Base-by-base conservation (phyloP, 1,140 invertebrate species). In the Dreissena polymorpha region DNA sequence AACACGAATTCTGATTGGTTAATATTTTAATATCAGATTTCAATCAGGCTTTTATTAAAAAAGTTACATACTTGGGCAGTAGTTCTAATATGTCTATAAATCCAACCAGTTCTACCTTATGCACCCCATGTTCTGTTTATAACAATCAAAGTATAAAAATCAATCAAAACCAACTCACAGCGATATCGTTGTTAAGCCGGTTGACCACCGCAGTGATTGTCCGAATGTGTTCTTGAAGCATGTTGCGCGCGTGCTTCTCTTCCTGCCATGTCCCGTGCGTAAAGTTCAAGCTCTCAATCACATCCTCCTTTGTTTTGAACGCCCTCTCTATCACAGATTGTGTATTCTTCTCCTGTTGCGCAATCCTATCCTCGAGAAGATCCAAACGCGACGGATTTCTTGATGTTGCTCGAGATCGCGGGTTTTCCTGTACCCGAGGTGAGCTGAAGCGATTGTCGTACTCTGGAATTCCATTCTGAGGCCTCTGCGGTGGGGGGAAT, bases 301-400 rank as follows among this genome's bases (percentile, higher is more conserved):
- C 89, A 86, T 93, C 92, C 60, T 93, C 91, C 75, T 93, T 93
- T 21, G 92, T 92, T 83, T 91, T 91, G 55, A 91, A 89, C 0
- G 92, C 91, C 75, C 88, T 84, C 63, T 92, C 91, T 21, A 92
- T 87, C 27, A 92, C 69, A 10, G 81, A 83, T 49, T 86, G 88
- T 49, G 89, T 85, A 51, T 86, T 91, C 50, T 85, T 82, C 79
- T 91, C 90, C 60, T 90, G 88, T 64, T 90, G 87, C 23, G 81
- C 76, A 16, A 92, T 74, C 49, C 90, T 75, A 27, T 90, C 89
- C 71, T 91, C 90, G n/a, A 91, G 55, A 27, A 84, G 79, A 53
- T 91, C 88, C 12, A 92, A 69, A 29, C 87, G 53, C 27, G 87
- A 88, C 18, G 85, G 87, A 21, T 83, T 83, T 16, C 86, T 63